Evolutionary conservation across 2,113 vertebrate genomes (phyloP).

Genomic region (Centrocercus urophasianus): DNA sequence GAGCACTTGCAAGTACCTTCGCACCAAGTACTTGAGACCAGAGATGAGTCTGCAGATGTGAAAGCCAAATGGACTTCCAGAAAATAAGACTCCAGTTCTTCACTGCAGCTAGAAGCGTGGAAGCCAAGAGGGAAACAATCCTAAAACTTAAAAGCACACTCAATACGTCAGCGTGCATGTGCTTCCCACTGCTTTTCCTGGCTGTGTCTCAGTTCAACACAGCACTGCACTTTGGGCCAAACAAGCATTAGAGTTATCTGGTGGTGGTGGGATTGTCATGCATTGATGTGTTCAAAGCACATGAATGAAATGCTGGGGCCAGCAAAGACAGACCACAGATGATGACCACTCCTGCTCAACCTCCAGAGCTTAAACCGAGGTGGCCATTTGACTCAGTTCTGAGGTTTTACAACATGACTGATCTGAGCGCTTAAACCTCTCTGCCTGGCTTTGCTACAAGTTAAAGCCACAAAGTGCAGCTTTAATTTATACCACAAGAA

Average conservation of each 20-base stretch:
- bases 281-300: not conserved
- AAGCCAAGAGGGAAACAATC: not conserved
- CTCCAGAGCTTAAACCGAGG: not conserved
- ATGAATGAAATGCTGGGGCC: not conserved
- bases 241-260: not conserved
- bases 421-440: not conserved
- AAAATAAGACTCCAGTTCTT: not conserved
- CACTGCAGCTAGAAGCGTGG: not conserved
- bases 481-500: not conserved
- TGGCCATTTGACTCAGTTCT: not conserved
- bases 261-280: not conserved
- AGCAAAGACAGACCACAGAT: not conserved
- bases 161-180: not conserved
- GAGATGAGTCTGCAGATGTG: not conserved
- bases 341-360: not conserved
- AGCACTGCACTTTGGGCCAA: not conserved
- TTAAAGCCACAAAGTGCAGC: not conserved
- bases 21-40: not conserved
- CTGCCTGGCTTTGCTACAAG: not conserved
- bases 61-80: not conserved
- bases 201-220: not conserved
- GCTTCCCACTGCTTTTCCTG: not conserved
- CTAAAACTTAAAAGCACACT: not conserved
- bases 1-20: not conserved
- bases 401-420: not conserved